phyloP scores from a whole-genome alignment of 2,113 vertebrate genomes.

The Cichladusa arquata region DNA sequence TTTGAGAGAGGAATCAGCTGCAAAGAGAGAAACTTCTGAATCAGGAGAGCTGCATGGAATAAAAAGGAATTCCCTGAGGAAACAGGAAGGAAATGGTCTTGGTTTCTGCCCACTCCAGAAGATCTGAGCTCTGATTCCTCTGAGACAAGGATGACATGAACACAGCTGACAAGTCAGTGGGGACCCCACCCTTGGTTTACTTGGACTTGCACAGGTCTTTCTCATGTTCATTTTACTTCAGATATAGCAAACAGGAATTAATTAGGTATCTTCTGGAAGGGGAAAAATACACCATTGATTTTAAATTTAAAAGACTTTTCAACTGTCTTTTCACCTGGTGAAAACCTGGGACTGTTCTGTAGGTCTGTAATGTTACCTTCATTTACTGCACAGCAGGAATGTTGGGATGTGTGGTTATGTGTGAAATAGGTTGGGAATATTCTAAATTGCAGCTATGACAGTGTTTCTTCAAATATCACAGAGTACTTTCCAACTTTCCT shows the following conservation, averaged over 20 bases:
- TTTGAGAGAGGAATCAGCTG: background rate
- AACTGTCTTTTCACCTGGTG: background rate
- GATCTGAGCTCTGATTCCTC: background rate
- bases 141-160: background rate
- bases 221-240: background rate
- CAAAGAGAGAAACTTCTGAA: background rate
- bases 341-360: background rate
- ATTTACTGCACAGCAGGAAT: background rate
- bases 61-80: background rate
- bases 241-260: background rate
- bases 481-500: background rate
- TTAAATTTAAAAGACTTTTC: background rate
- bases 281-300: background rate
- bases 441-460: background rate
- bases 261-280: background rate
- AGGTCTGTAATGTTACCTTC: background rate
- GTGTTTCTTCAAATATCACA: background rate
- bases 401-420: background rate
- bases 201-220: background rate
- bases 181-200: fast-evolving
- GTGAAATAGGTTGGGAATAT: background rate
- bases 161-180: background rate
- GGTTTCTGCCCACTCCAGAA: background rate
- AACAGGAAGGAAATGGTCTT: background rate
- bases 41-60: background rate